A percentile compares a stretch with the other conserved stretches of the same genome.
Evolutionary conservation across 2,113 vertebrate species (phyloP).

Genomic region (Pseudorhombus dupliciocellatus): DNA sequence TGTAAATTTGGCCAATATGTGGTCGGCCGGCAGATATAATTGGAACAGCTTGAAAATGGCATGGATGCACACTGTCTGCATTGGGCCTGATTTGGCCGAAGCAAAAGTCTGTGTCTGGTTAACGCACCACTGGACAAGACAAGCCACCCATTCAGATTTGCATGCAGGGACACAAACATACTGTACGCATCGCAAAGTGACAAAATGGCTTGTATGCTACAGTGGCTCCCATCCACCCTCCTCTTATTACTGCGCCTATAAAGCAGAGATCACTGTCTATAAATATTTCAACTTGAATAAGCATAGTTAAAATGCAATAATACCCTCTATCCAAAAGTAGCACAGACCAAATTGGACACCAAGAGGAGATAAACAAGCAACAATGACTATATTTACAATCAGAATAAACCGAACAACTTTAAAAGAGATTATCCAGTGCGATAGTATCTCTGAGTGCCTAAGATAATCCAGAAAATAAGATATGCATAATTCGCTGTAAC

Average conservation of each 20-base stretch:
- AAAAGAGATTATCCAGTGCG: slow-evolving; percentile 74
- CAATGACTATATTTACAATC: slow-evolving; percentile 70
- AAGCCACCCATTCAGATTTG: slow-evolving; percentile 73
- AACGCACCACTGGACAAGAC: slow-evolving; percentile 74
- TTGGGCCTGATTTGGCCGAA: slow-evolving; percentile 71
- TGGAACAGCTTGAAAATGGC: slow-evolving; percentile 78
- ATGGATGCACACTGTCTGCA: slow-evolving; percentile 69
- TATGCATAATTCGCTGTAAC: slow-evolving; percentile 84
- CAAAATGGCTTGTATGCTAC: slow-evolving; percentile 45
- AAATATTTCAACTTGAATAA: slow-evolving; percentile 53
- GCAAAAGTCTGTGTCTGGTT: slow-evolving; percentile 73
- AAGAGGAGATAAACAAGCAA: slow-evolving; percentile 71
- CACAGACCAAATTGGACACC: slow-evolving; percentile 59
- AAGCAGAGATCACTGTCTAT: slow-evolving; percentile 35
- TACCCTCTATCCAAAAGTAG: slow-evolving; percentile 50
- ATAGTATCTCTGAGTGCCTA: slow-evolving; percentile 76
- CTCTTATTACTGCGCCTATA: slow-evolving; percentile 46
- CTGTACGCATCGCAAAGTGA: slow-evolving; percentile 24
- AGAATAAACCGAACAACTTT: slow-evolving; percentile 70
- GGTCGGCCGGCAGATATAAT: slow-evolving; percentile 72
- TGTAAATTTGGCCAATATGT: slow-evolving; percentile 76
- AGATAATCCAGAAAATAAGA: slow-evolving; percentile 81
- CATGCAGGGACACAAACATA: slow-evolving; percentile 53
- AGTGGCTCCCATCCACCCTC: slow-evolving; percentile 37
- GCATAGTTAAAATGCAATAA: slow-evolving; percentile 42